Base-by-base conservation (phyloP, 1,140 invertebrate species). In the Drosophila punjabiensis region DNA sequence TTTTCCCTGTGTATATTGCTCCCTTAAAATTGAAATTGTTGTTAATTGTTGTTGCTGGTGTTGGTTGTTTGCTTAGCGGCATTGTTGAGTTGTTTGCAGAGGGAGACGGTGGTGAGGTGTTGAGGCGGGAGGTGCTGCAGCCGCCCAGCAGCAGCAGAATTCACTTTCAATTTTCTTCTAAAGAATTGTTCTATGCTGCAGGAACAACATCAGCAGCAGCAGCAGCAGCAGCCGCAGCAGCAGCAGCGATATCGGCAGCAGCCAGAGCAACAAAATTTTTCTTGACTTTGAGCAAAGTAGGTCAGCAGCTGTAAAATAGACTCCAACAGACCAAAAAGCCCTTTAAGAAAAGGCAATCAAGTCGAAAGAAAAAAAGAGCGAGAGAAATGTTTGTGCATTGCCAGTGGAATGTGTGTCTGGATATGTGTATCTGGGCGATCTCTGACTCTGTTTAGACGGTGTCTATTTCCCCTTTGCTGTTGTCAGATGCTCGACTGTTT, bases 301-400 rank as follows among this genome's bases (percentile, higher is more conserved):
- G 85, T 89, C 85, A 90, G 85, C 86, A 89, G 84, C 85, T 88
- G 84, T 89, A 88, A 89, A 85, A 88, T 81, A 87, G 84, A 88
- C 84, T 79, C 76, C 78, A 68, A 41, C 55, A 77, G 73, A 78
- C 48, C 18, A 50, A 39, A 45, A 35, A 65, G 35, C 55, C 55
- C 55, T 35, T 58, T 28, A 65, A 53, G 39, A 62, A 56, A 48
- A 48, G 66, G 50, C 79, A 86, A 86, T 86, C 83, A 82, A 79
- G 76, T 70, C 61, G 74, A 66, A 37, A n/a, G n/a, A 39, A 69
- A 55, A 62, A 47, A 60, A n/a, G 53, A 56, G 55, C 14, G 30
- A 76, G 55, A 59, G 68, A 76, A 68, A 77, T 68, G 75, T 68
- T 78, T 78, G 75, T 77, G 75, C 75, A 77, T 67, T 66, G 75